A percentile compares a stretch with the other conserved stretches of the same genome.
phyloP scores from a whole-genome alignment of 1,140 invertebrate species.

The Stenopsyche tienmushanensis region DNA sequence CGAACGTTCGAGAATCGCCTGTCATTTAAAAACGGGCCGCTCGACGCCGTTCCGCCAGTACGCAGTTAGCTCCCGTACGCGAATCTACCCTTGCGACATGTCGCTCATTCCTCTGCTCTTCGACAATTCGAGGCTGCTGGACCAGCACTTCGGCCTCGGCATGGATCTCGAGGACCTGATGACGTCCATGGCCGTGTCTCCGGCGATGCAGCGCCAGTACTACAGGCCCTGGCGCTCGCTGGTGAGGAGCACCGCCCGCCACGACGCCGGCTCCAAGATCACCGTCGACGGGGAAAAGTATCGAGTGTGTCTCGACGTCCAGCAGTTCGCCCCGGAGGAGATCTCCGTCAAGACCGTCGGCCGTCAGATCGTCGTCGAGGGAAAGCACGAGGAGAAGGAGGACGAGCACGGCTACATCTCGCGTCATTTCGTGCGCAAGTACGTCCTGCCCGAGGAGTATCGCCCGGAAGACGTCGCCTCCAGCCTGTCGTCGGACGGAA shows the following conservation, averaged over 20 bases:
- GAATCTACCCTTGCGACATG: too few relatives aligned
- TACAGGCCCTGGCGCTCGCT: background rate
- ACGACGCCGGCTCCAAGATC: too few relatives aligned
- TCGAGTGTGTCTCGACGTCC: slow-evolving; percentile 64
- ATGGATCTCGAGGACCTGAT: too few relatives aligned
- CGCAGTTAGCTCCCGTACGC: too few relatives aligned
- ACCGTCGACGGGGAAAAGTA: background rate
- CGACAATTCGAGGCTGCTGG: too few relatives aligned
- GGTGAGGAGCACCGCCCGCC: background rate
- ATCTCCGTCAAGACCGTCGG: slow-evolving; percentile 74
- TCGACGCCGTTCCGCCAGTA: too few relatives aligned
- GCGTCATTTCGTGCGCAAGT: slow-evolving; percentile 65
- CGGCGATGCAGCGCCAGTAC: background rate
- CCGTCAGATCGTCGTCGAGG: slow-evolving; percentile 61
- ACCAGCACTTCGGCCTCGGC: slow-evolving; percentile 1
- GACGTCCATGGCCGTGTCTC: too few relatives aligned
- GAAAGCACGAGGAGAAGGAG: slow-evolving; percentile 68
- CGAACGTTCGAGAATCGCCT: too few relatives aligned
- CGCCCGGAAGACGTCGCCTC: slow-evolving; percentile 65
- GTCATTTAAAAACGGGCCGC: too few relatives aligned
- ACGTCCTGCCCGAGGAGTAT: slow-evolving; percentile 64
- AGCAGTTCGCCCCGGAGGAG: slow-evolving; percentile 77
- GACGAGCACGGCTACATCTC: slow-evolving; percentile 68
- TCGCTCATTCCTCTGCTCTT: too few relatives aligned
- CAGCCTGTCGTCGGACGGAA: slow-evolving; percentile 72